Base-by-base conservation (phyloP, 2,797 vertebrate species). In the Gymnothorax javanicus region DNA sequence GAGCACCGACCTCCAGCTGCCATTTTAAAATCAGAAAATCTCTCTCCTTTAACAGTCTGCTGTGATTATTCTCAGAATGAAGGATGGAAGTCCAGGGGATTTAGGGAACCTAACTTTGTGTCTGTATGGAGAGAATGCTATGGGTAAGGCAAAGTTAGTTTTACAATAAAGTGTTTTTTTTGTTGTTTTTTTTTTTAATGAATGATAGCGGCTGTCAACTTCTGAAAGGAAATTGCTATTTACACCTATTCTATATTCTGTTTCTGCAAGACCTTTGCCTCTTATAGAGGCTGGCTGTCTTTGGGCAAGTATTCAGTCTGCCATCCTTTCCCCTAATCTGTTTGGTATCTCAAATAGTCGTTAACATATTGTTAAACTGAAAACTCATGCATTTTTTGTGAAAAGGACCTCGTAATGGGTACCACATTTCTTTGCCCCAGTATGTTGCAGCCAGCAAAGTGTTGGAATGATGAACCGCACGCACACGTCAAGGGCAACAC, bases 381-480 rank as follows among this genome's bases (percentile, higher is more conserved):
- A 90, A 91, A 92, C 91, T 88, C 90, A 88, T 88, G 87, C 12
- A 0, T 73, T 86, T 85, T 85, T 88, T 89, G 89, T 89, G 83
- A 50, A 85, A 84, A 83, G 88, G 87, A 88, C 88, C 84, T 62
- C 27, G 86, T 93, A 93, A 93, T 93, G 92, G 92, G 91, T 93
- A 91, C 91, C 92, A 93, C 91, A 94, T 94, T 94, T 86, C 75
- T 13, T 87, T 90, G 89, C 92, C 94, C 90, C 2, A 71, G 85
- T 64, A 84, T 71, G 50, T 54, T 73, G 91, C 90, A 87, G 87
- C 88, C 57, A 88, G 89, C 90, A 86, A 90, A 91, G 92, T 92
- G 93, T 92, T 91, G 88, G 90, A 87, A 89, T 82, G 79, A 90
- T 86, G 90, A 92, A 94, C 93, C 93, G 25, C 93, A 93, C 82